Evolutionary conservation across 2,888 invertebrate species (phyloP).

Genomic region (Smittia sp.): DNA sequence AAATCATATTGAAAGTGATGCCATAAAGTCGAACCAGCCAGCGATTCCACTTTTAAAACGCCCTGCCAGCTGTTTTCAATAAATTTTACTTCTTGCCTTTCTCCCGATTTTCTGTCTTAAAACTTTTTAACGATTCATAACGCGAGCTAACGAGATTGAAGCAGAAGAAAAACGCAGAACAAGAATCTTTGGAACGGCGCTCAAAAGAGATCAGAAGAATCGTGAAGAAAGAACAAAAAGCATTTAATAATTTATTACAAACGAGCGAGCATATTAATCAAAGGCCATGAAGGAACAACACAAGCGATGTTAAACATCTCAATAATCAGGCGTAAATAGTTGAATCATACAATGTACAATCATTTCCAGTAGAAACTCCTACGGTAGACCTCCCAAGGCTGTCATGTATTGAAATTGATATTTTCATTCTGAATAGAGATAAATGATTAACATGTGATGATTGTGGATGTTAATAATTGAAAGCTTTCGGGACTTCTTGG

Average conservation of each 20-base stretch:
- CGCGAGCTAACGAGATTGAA: neutral
- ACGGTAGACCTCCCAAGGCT: slow-evolving; percentile 27
- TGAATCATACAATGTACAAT: neutral
- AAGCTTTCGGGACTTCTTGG: too few species aligned
- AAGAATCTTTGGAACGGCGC: neutral
- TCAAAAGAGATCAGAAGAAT: neutral
- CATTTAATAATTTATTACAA: slow-evolving; percentile 10
- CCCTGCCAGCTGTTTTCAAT: slow-evolving; percentile 33
- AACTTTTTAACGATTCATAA: slow-evolving; percentile 19
- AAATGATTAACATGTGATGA: slow-evolving; percentile 19
- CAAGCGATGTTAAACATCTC: slow-evolving; percentile 17
- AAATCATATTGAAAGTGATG: slow-evolving; percentile 22
- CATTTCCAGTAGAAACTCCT: slow-evolving; percentile 1
- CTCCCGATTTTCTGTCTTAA: neutral
- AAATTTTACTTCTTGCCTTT: slow-evolving; percentile 10
- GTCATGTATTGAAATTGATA: slow-evolving; percentile 29
- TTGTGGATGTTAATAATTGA: neutral
- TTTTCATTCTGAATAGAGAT: slow-evolving; percentile 15
- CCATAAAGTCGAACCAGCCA: neutral
- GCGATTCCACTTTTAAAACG: slow-evolving; percentile 6
- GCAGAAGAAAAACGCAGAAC: neutral
- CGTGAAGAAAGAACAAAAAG: neutral
- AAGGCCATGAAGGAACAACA: neutral
- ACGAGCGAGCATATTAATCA: slow-evolving; percentile 23
- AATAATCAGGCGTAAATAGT: slow-evolving; percentile 32